Percentiles rank a stretch among this genome's conserved stretches.
Evolutionary conservation across 1,140 invertebrate species (phyloP).

Genomic region (Hyphantria cunea): DNA sequence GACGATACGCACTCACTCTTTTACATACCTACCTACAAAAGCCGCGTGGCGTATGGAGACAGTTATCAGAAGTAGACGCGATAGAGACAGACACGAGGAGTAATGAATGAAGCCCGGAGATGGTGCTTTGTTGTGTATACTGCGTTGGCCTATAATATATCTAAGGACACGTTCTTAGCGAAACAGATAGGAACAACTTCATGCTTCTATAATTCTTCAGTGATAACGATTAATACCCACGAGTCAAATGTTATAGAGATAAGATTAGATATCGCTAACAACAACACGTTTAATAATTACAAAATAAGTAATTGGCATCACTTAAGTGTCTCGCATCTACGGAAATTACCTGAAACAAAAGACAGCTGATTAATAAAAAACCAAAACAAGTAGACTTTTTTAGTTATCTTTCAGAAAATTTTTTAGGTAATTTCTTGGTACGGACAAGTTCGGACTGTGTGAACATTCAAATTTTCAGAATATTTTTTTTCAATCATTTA

Average conservation of each 20-base stretch:
- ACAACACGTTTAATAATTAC: constrained; percentile 15
- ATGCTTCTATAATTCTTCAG: no score
- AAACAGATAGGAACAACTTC: no score
- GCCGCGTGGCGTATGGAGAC: constrained; percentile 35
- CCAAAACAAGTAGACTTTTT: no score
- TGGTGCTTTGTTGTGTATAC: constrained; percentile 6
- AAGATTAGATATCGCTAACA: not conserved
- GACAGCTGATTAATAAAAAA: not conserved
- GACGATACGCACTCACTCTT: constrained; percentile 32
- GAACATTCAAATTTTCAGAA: no score
- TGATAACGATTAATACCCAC: constrained; percentile 2
- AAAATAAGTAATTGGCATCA: constrained; percentile 26
- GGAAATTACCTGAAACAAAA: constrained; percentile 73
- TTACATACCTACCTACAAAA: constrained; percentile 25
- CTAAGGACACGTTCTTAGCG: not conserved
- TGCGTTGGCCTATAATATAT: constrained; percentile 2
- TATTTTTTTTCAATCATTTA: no score
- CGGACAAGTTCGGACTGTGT: no score
- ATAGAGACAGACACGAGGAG: constrained; percentile 39
- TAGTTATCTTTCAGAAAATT: no score
- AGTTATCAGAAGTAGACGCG: constrained; percentile 46
- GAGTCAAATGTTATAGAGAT: not conserved
- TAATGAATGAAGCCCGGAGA: constrained; percentile 48
- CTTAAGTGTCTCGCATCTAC: constrained; percentile 29
- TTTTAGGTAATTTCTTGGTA: no score